A percentile compares a stretch with the other conserved stretches of the same genome.
These are phyloP conservation scores for Lanius collurio DNA, from an alignment of 2,113 vertebrate genomes.

Conservation along the genomic window DNA sequence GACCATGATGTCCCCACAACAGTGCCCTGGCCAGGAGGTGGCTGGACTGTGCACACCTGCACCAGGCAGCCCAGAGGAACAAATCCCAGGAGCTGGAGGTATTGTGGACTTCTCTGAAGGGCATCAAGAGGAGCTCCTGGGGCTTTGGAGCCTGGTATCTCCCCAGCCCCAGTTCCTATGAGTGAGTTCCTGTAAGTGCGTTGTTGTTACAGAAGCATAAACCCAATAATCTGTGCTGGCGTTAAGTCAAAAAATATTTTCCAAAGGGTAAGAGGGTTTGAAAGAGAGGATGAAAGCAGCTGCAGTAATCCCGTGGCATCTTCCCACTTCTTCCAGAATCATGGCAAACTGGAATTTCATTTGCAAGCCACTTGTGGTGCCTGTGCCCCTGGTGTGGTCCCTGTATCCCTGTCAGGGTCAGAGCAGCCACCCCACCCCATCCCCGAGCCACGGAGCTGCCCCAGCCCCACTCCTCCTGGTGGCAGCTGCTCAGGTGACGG, in stretches of 20 bases:
- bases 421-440: accelerated
- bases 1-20: accelerated
- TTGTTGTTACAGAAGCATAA: neutral
- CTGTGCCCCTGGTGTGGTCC: neutral
- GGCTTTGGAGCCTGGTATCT: neutral
- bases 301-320: neutral
- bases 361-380: neutral
- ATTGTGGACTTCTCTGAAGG: neutral
- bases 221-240: neutral
- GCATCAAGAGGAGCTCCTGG: neutral
- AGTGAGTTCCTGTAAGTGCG: accelerated
- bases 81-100: neutral
- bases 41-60: neutral
- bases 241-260: neutral
- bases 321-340: neutral
- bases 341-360: neutral
- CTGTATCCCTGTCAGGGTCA: neutral
- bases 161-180: accelerated
- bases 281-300: neutral
- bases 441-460: neutral
- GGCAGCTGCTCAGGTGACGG: neutral
- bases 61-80: neutral
- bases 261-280: neutral
- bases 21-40: neutral
- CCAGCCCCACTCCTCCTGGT: neutral